Conservation (phyloP, 2,888 invertebrate species). For the Stegana nigrithorax region DNA sequence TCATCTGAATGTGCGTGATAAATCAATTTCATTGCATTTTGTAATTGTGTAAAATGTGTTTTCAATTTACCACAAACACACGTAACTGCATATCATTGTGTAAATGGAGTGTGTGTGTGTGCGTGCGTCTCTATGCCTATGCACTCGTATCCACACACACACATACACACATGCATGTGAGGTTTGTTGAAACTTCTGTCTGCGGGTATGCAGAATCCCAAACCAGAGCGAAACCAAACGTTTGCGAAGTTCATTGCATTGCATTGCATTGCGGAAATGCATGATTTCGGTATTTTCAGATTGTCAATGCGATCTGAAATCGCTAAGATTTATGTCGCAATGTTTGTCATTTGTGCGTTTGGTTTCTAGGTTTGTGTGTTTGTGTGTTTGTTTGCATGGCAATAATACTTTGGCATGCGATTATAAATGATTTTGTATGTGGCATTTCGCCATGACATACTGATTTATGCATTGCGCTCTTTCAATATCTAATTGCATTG, state of each 20-base stretch:
- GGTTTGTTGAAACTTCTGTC: background rate
- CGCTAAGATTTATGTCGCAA: slow-evolving; percentile 45
- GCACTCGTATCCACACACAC: background rate
- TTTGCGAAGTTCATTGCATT: background rate
- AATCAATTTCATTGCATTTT: slow-evolving; percentile 59
- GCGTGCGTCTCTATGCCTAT: too few species aligned
- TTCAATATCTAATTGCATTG: too few species aligned
- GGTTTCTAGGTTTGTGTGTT: background rate
- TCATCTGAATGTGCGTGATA: slow-evolving; percentile 53
- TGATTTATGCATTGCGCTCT: slow-evolving; percentile 15
- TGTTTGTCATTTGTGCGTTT: slow-evolving; percentile 19
- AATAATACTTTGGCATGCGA: slow-evolving; percentile 42
- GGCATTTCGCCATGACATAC: background rate
- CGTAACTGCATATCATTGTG: background rate
- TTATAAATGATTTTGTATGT: slow-evolving; percentile 38
- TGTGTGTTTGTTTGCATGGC: slow-evolving; percentile 28
- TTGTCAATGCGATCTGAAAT: slow-evolving; percentile 59
- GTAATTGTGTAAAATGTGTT: slow-evolving; percentile 59
- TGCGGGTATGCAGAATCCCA: background rate
- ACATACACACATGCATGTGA: background rate
- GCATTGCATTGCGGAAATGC: slow-evolving; percentile 43
- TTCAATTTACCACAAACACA: slow-evolving; percentile 45
- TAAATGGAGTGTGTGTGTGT: background rate
- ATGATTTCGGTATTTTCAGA: slow-evolving; percentile 57
- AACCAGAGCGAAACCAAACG: too few species aligned